These are phyloP conservation scores for Lophura swinhoii DNA, from an alignment of 2,797 vertebrate genomes.

Conservation along the genomic window DNA sequence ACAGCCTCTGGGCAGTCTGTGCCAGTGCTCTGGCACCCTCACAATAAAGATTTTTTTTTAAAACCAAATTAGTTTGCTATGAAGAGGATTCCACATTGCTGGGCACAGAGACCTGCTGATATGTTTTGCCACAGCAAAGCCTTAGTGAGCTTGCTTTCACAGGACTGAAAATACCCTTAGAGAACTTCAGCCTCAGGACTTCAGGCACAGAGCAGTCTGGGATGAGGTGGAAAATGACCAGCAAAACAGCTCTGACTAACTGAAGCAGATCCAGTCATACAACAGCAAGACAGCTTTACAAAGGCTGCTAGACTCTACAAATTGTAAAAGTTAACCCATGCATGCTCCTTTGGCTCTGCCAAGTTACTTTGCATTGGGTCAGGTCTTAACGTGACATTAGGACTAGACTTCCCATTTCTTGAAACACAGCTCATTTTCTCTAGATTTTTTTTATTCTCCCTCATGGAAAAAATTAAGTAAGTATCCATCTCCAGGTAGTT, in stretches of 20 bases:
- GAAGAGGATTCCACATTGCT: background rate
- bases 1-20: background rate
- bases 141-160: background rate
- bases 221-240: background rate
- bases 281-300: background rate
- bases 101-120: background rate
- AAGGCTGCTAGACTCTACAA: background rate
- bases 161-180: background rate
- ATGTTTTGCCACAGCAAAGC: background rate
- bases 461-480: background rate
- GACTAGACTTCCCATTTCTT: background rate
- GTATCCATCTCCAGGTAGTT: background rate
- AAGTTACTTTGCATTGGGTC: background rate
- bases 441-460: background rate
- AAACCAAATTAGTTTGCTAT: background rate
- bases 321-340: background rate
- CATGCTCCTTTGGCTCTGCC: background rate
- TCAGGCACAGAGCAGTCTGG: background rate
- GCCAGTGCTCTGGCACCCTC: background rate
- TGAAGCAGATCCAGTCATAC: background rate
- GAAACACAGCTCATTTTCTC: background rate
- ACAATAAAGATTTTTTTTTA: background rate
- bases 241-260: background rate
- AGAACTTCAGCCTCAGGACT: background rate
- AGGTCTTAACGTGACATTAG: background rate